Base-by-base conservation (phyloP, 2,797 vertebrate species). In the Catostomus latipinnis region DNA sequence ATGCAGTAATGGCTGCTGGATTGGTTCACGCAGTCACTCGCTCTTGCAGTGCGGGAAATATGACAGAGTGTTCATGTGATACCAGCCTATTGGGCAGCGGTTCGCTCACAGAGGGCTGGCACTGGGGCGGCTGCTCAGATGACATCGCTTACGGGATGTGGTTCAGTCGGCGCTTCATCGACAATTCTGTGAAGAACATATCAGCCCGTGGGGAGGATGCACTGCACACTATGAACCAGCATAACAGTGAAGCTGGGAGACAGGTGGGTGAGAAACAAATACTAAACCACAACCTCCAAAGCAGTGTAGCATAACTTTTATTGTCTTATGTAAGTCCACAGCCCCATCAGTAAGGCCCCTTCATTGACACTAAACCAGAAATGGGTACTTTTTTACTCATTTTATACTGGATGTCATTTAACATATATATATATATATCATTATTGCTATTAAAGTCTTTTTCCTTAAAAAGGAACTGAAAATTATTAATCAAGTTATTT, bases 61-160 rank as follows among this genome's bases (percentile, higher is more conserved):
- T 96, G 92, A 97, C 96, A 0, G 97, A 98, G 89, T 99, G 98
- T 6, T 96, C 97, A 74, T 99, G 98, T 1, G 97, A 98, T 49
- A 76, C 81, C 0, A 92, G 81, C 53, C 92, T 96, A 81, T 91
- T 90, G 70, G 95, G 93, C 0, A 92, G 91, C 0, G 94, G 93
- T 76, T 94, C 94, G 0, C 81, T 93, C 0, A 87, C 80, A 0
- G 95, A 96, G 86, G 96, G 95, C 67, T 99, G 98, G 98, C 96
- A 97, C 80, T 99, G 98, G 98, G 98, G 97, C 0, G 97, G 98
- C 88, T 99, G 98, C 88, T 99, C 98, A 0, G 98, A 99, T 16
- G 94, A 98, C 10, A 93, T 97, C 85, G 94, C 94, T 83, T 98
- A 97, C 0, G 98, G 96, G 49, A 96, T 94, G 90, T 89, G 94